phyloP scores from a whole-genome alignment of 2,797 vertebrate species.

The Trematomus bernacchii region DNA sequence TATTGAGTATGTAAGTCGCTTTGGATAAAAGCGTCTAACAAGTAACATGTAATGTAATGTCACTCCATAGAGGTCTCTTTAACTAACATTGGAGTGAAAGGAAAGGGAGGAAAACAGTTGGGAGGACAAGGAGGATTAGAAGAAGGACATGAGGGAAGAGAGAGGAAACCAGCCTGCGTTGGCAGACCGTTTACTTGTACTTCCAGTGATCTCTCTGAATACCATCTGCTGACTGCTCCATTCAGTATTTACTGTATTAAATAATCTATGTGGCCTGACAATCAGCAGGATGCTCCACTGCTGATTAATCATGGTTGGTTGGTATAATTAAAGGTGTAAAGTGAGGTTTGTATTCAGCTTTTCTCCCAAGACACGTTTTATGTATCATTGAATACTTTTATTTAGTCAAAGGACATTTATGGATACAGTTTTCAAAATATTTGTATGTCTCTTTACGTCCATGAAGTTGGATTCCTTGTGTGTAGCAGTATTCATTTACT shows the following conservation, averaged over 20 bases:
- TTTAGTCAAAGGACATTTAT: no score
- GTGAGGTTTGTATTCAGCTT: no score
- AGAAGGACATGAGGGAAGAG: conserved; percentile 23
- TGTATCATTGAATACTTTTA: no score
- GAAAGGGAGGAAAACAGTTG: not conserved
- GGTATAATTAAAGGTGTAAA: no score
- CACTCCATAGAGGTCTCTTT: not conserved
- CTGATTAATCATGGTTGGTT: conserved; percentile 16
- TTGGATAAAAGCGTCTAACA: no score
- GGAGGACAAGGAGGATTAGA: conserved; percentile 11
- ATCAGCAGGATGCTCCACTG: conserved; percentile 16
- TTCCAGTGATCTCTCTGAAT: conserved; percentile 34
- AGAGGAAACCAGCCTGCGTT: conserved; percentile 29
- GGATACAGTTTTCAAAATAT: no score
- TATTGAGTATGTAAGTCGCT: no score
- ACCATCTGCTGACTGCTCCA: conserved; percentile 64
- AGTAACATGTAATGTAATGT: no score
- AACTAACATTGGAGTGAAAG: not conserved
- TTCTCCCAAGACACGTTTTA: no score
- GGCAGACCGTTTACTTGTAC: conserved; percentile 25
- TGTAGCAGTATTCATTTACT: no score
- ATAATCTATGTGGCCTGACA: conserved; percentile 56
- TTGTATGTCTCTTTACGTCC: no score
- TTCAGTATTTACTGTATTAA: conserved; percentile 55
- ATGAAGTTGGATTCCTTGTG: no score